Evolutionary conservation across 2,797 vertebrate genomes (phyloP).

Genomic region (Urophycis tenuis): DNA sequence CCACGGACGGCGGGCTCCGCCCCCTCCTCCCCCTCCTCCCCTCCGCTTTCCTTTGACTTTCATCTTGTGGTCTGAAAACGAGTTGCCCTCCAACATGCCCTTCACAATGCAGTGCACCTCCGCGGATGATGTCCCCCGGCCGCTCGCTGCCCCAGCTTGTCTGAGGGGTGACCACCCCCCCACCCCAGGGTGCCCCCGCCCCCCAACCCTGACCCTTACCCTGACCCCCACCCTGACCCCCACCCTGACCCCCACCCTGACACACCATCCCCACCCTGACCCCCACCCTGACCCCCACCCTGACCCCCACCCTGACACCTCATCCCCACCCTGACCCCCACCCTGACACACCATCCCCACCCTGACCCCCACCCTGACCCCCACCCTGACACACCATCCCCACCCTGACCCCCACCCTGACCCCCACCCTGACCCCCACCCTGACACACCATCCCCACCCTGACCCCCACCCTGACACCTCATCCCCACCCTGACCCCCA

Average conservation of each 20-base stretch:
- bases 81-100: conserved; percentile 69
- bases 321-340: conserved; percentile 88
- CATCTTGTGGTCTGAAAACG: conserved; percentile 18
- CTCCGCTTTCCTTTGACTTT: conserved; percentile 28
- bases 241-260: conserved; percentile 61
- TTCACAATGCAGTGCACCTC: conserved; percentile 75
- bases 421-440: conserved; percentile 54
- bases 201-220: conserved; percentile 54
- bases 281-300: conserved; percentile 16
- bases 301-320: conserved; percentile 54
- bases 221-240: conserved; percentile 6
- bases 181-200: too few species aligned
- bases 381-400: conserved; percentile 7
- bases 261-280: conserved; percentile 64
- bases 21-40: too few species aligned
- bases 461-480: conserved; percentile 54
- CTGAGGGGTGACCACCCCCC: conserved; percentile 92
- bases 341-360: too few species aligned
- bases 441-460: too few species aligned
- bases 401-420: conserved; percentile 61
- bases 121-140: conserved; percentile 62
- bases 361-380: conserved; percentile 38
- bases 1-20: too few species aligned
- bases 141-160: conserved; percentile 64
- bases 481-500: conserved; percentile 88